phyloP scores from a whole-genome alignment of 2,113 vertebrate genomes.

The Poeciliopsis occidentalis region DNA sequence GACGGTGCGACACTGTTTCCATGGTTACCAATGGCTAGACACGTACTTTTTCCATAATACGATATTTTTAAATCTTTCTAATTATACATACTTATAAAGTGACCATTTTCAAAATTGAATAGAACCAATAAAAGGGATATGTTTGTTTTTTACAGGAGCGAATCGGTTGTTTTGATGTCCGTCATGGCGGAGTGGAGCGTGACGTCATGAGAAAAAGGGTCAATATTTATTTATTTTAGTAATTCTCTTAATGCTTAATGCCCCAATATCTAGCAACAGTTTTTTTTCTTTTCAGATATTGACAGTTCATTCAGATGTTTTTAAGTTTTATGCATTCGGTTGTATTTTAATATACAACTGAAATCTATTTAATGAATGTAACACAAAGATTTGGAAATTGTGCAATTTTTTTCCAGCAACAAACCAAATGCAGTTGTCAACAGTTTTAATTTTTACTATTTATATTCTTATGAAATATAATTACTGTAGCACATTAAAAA shows the following conservation, averaged over 20 bases:
- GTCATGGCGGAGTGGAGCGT: no score
- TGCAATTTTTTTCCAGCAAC: constrained; percentile 40
- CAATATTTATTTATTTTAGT: neutral
- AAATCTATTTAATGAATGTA: constrained; percentile 54
- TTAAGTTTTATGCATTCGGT: neutral
- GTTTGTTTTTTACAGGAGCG: no score
- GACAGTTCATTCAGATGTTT: neutral
- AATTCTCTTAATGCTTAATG: constrained; percentile 2
- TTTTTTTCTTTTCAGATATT: neutral
- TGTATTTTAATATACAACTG: neutral
- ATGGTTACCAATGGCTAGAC: no score
- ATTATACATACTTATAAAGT: no score
- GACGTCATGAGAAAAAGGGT: no score
- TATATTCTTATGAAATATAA: neutral
- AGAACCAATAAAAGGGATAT: no score
- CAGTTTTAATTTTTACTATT: neutral
- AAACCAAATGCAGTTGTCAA: constrained; percentile 52
- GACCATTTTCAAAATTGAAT: no score
- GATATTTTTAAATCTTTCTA: no score
- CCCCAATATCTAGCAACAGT: neutral
- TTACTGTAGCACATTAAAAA: constrained; percentile 60
- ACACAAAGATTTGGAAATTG: constrained; percentile 6
- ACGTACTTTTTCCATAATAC: no score
- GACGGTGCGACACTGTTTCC: no score
- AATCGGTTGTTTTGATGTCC: no score